Percentiles rank a stretch among this genome's conserved stretches.
Evolutionary conservation across 2,797 vertebrate genomes (phyloP).

Genomic region (Myiothlypis coronata): DNA sequence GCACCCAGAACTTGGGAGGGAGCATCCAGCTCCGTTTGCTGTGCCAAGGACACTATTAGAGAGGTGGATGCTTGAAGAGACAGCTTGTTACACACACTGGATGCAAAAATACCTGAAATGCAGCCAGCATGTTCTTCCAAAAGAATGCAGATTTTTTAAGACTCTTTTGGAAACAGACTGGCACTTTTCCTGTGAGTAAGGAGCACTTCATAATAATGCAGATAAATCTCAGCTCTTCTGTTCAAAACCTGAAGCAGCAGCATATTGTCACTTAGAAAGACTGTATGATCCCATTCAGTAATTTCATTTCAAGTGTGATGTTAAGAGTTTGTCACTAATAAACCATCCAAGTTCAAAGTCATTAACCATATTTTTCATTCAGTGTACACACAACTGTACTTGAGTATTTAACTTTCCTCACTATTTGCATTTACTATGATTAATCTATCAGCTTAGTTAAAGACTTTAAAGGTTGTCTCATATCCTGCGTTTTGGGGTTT

Average conservation of each 20-base stretch:
- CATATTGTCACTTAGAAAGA: background rate
- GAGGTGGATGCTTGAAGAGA: background rate
- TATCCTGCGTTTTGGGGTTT: background rate
- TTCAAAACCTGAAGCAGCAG: background rate
- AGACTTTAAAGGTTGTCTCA: background rate
- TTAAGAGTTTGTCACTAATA: background rate
- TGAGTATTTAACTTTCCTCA: background rate
- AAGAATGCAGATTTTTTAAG: background rate
- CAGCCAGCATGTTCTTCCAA: background rate
- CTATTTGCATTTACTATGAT: background rate
- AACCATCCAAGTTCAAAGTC: background rate
- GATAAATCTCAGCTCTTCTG: background rate
- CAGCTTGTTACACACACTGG: background rate
- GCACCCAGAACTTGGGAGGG: background rate
- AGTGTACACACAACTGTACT: background rate
- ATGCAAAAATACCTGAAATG: background rate
- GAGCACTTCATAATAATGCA: background rate
- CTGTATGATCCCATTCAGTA: accelerated
- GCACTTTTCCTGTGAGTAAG: background rate
- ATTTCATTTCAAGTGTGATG: background rate
- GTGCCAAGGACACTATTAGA: background rate
- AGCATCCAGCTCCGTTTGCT: background rate
- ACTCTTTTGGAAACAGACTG: background rate
- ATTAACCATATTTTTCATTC: background rate
- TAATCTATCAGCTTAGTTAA: background rate